A percentile compares a stretch with the other conserved stretches of the same genome.
Conservation (phyloP, 2,113 vertebrate species). For the Peromyscus leucopus region DNA sequence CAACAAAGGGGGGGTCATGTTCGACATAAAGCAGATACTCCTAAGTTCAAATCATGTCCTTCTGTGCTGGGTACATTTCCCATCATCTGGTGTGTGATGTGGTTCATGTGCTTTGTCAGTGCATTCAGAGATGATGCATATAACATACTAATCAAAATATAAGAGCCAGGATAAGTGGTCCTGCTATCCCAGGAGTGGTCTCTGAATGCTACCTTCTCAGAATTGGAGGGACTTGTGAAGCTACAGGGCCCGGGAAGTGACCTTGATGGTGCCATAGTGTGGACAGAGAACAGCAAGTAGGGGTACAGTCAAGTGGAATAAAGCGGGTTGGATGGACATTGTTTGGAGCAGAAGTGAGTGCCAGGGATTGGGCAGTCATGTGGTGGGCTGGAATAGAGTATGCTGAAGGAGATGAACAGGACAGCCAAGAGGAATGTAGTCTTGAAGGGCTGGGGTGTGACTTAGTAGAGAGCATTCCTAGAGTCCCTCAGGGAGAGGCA, state of each 20-base stretch:
- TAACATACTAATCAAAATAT: not conserved
- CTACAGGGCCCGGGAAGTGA: not conserved
- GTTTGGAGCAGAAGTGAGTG: no score
- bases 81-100: not conserved
- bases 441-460: not conserved
- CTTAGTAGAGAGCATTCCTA: not conserved
- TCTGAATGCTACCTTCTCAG: not conserved
- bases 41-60: not conserved
- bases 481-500: not conserved
- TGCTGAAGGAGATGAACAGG: not conserved
- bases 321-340: not conserved
- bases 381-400: not conserved
- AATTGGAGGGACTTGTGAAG: not conserved
- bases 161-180: not conserved
- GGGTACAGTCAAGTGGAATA: not conserved
- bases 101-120: no score
- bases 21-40: not conserved
- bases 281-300: not conserved
- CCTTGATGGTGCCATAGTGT: accelerated
- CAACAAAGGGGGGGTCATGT: not conserved
- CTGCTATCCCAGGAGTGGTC: accelerated
- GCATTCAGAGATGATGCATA: not conserved
- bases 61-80: not conserved
- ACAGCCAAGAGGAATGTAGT: not conserved
- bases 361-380: not conserved